Evolutionary conservation across 1,140 invertebrate genomes (phyloP), one percentile per base, ranked within the genome.

Genomic region (Acromyrmex charruanus): DNA sequence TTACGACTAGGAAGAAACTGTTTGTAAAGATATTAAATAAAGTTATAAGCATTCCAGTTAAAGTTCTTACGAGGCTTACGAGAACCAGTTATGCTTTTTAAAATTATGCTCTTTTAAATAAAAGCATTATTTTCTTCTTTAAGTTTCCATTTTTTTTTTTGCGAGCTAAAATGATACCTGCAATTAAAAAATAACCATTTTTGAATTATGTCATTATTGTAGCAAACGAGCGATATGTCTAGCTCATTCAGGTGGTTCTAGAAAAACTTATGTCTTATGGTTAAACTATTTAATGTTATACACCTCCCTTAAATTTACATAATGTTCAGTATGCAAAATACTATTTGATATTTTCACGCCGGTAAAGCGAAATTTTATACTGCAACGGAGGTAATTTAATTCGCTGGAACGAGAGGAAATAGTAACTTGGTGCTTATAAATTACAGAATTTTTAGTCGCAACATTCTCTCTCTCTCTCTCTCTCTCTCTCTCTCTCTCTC

Each of bases 271-370:
- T 59, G 21, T 75, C 55, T 61, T 12, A 14, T 18, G 25, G 35
- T 31, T 25, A 49, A 74, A 84, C 39, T 84, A 74, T 74, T 61
- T 63, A 61, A 61, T 63, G 58, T 75, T 75, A 61, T 75, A 61
- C 31, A 31, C 21, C 14, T 49, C 7, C 25, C 39, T 31, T 21
- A 53, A 74, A 75, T 84, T 75, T 84, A 68, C 80, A 84, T 75
- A 84, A 84, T 84, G 69, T 28, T 74, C 39, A 75, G 69, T 74
- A 84, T 75, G 80, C 80, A 75, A 75, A 74, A 51, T 74, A 75
- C 69, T 84, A 74, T 84, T 84, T 75, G 79, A 81, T 84, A 74
- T 84, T 84, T 84, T 74, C 55, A 61, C 44, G 69, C 55, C n/a
- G 16, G 21, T 55, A 68, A 80, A 80, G 77, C 61, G 79, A 84